Evolutionary conservation across 2,113 vertebrate genomes (phyloP).

Genomic region (Natator depressus): DNA sequence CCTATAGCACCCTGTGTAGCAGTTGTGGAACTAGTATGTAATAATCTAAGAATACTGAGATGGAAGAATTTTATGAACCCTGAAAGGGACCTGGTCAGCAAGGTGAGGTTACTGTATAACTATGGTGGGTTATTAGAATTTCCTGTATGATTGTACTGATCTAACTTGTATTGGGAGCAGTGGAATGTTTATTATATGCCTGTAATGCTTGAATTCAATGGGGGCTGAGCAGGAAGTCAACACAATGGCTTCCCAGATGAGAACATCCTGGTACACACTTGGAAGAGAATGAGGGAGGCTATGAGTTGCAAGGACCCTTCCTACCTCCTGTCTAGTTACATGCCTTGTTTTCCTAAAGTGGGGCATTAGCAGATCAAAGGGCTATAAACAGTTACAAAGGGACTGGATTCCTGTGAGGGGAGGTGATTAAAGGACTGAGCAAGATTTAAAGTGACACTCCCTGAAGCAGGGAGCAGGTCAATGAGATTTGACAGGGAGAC

Average conservation of each 20-base stretch:
- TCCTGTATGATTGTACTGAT: background rate
- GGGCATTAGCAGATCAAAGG: background rate
- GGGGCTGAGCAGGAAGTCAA: background rate
- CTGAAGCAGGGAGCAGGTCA: background rate
- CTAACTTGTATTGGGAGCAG: background rate
- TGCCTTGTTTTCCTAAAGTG: accelerated
- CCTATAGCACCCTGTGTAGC: background rate
- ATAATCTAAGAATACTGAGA: background rate
- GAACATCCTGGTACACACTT: background rate
- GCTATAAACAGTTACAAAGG: background rate
- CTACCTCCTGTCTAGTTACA: background rate
- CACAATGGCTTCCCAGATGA: background rate
- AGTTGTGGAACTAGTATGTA: background rate
- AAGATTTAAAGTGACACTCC: background rate
- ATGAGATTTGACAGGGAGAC: background rate
- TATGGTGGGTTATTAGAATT: background rate
- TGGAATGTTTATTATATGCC: background rate
- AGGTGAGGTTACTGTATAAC: background rate
- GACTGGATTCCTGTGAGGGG: background rate
- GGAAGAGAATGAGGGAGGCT: accelerated
- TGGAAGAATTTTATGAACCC: accelerated
- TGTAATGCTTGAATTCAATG: accelerated
- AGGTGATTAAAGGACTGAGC: background rate
- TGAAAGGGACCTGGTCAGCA: background rate
- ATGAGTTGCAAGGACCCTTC: background rate